Percentiles rank a stretch among this genome's conserved stretches.
Evolutionary conservation across 2,797 vertebrate genomes (phyloP).

Genomic region (Anguilla pacifica): DNA sequence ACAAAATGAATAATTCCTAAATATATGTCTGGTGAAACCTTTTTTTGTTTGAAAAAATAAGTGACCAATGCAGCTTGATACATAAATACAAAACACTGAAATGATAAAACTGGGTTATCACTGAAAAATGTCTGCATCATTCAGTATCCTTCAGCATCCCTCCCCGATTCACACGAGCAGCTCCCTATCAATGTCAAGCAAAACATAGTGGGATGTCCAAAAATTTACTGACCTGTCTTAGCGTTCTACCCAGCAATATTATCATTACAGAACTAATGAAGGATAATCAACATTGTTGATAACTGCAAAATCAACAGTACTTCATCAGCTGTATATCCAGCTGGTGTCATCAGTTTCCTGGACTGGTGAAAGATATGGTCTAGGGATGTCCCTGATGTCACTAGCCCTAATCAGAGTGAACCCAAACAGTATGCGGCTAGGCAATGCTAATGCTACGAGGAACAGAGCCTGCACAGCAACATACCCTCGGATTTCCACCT

Average conservation of each 20-base stretch:
- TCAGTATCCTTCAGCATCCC: neutral
- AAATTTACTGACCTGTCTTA: neutral
- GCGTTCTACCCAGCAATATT: neutral
- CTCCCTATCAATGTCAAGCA: neutral
- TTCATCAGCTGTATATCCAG: neutral
- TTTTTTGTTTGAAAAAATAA: neutral
- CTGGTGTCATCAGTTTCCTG: neutral
- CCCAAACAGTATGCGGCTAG: neutral
- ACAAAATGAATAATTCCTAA: neutral
- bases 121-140: neutral
- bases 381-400: neutral
- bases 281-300: neutral
- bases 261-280: neutral
- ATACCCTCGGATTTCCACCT: conserved; percentile 94
- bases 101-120: neutral
- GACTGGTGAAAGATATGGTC: neutral
- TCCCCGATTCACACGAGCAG: neutral
- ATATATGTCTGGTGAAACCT: neutral
- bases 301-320: neutral
- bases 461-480: conserved; percentile 10
- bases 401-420: neutral
- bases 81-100: neutral
- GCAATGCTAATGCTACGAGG: neutral
- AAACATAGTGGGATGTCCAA: neutral
- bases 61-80: neutral